These are phyloP conservation scores for Drosophila stalkeri DNA, from an alignment of 2,888 invertebrate species.

Conservation along the genomic window DNA sequence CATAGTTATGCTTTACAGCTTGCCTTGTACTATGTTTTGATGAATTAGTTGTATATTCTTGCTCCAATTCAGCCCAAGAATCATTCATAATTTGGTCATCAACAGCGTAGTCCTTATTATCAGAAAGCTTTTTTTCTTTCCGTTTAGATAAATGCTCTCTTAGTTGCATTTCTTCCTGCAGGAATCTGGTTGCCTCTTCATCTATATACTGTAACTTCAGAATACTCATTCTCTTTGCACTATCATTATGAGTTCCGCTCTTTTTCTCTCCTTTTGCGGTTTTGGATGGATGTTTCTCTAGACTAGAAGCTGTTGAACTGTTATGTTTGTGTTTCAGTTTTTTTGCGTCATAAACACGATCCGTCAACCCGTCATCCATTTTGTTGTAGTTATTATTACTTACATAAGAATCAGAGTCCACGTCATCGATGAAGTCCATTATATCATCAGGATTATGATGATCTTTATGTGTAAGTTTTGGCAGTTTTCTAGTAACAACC, in stretches of 20 bases:
- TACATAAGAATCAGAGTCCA: conserved; percentile 8
- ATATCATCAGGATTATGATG: not conserved
- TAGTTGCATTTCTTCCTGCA: not conserved
- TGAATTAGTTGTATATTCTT: not conserved
- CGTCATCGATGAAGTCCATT: conserved; percentile 3
- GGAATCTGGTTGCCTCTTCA: conserved; percentile 1
- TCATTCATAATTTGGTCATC: not conserved
- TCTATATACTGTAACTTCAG: not conserved
- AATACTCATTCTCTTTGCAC: not conserved
- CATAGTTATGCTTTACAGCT: too few relatives aligned
- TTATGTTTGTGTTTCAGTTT: not conserved
- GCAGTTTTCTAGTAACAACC: not conserved
- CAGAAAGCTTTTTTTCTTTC: not conserved
- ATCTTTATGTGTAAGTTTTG: not conserved
- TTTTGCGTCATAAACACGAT: not conserved
- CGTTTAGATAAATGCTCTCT: not conserved
- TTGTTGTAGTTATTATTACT: conserved; percentile 5
- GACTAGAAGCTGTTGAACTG: not conserved
- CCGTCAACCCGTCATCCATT: not conserved
- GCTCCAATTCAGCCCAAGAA: conserved; percentile 11
- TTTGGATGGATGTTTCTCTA: not conserved
- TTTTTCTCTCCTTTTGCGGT: not conserved
- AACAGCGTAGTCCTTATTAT: not conserved
- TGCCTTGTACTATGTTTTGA: not conserved
- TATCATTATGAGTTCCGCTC: not conserved